Evolutionary conservation across 35 echinoderm and acorn worm species (phyloP), one percentile per base, ranked within the genome.

Genomic region (Apostichopus parvimensis): DNA sequence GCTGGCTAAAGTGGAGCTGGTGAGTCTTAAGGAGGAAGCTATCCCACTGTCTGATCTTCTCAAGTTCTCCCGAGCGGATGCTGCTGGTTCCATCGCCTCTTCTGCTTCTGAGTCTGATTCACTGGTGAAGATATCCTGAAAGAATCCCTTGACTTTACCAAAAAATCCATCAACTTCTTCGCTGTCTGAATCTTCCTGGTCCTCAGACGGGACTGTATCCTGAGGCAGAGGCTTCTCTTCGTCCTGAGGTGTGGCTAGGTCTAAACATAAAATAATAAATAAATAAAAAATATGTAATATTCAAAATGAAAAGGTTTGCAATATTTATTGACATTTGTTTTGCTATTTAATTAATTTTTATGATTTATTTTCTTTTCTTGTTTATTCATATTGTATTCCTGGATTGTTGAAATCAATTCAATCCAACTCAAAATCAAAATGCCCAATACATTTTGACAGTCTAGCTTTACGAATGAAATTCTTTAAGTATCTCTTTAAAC

Each of bases 91-190:
- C 86, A 61, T 60, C 60, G 54, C 91, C 70, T 14, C 95, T n/a
- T 98, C 94, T n/a, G 83, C 88, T 34, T 98, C 96, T 15, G 95
- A 93, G 65, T 95, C 94, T 9, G 92, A 86, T n/a, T 95, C 94
- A 66, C 92, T 93, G 54, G 86, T 91, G 90, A 98, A 98, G 13
- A 98, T 94, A 70, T 95, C 94, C 24, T 92, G 75, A 83, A 98
- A 98, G 92, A 98, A 93, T 18, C 92, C 92, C 59, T 95, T 93
- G 10, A 95, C 92, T 88, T 93, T 98, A 77, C 94, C 94, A 92
- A 98, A 98, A 92, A 98, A 91, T 54, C 96, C 94, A 57, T 95
- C 96, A 0, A 84, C 52, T 18, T 89, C 94, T n/a, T 93, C 94
- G 23, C 92, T 92, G 53, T 91, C 92, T 6, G 71, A 77, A 18